Conservation (phyloP, 2,797 vertebrate species). For the Varecia variegata region DNA sequence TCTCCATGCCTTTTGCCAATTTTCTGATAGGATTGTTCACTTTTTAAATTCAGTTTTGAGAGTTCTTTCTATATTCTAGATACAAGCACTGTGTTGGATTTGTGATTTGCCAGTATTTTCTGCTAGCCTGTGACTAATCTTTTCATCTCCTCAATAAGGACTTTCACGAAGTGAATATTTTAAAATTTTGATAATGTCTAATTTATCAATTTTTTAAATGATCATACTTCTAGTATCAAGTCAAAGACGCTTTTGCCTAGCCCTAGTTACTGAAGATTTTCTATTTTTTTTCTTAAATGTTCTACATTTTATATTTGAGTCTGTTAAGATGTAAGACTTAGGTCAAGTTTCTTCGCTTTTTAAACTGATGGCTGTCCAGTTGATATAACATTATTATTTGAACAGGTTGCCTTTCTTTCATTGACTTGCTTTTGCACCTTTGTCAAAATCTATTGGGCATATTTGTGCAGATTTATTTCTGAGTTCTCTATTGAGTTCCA, state of each 20-base stretch:
- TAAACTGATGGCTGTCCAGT: background rate
- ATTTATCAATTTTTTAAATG: background rate
- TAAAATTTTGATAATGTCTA: background rate
- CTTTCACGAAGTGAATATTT: background rate
- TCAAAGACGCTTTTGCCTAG: background rate
- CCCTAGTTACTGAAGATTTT: background rate
- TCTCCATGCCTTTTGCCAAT: background rate
- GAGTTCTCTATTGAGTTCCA: background rate
- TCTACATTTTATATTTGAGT: background rate
- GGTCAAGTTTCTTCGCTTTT: background rate
- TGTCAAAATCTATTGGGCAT: background rate
- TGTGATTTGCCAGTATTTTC: background rate
- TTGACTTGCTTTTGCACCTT: background rate
- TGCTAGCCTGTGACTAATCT: background rate
- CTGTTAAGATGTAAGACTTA: background rate
- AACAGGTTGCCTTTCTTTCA: background rate
- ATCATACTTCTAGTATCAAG: background rate
- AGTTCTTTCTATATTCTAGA: background rate
- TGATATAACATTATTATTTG: background rate
- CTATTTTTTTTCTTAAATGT: background rate
- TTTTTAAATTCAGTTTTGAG: background rate
- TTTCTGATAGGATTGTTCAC: background rate
- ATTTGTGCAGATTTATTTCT: background rate
- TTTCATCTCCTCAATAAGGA: background rate
- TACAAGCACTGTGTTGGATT: background rate